Percentiles rank a stretch among this genome's conserved stretches.
These are phyloP conservation scores for Scaptomyza graminum DNA, from an alignment of 1,140 invertebrate genomes.

Conservation along the genomic window DNA sequence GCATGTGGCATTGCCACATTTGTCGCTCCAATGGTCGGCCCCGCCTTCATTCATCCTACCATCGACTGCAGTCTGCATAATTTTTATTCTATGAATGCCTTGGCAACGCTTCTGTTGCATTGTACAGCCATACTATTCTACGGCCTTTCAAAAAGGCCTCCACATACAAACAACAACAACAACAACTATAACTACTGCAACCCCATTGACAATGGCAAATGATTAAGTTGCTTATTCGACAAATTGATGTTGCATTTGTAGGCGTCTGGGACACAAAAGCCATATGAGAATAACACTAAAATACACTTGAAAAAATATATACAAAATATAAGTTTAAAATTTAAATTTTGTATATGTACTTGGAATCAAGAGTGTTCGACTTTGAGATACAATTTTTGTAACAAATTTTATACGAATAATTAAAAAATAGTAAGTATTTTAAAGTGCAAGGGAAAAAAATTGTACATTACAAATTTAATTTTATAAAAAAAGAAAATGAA, in stretches of 20 bases:
- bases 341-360: too few species aligned
- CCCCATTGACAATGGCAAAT: slow-evolving; percentile 73
- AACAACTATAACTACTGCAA: slow-evolving; percentile 4
- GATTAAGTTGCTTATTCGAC: slow-evolving; percentile 81
- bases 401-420: too few species aligned
- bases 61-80: slow-evolving; percentile 70
- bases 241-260: slow-evolving; percentile 69
- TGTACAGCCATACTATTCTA: slow-evolving; percentile 12
- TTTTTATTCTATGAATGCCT: slow-evolving; percentile 68
- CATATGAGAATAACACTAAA: not conserved
- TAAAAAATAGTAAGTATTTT: too few species aligned
- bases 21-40: slow-evolving; percentile 64
- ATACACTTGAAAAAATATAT: not conserved
- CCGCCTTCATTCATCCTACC: slow-evolving; percentile 1
- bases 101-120: slow-evolving; percentile 59
- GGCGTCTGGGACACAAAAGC: slow-evolving; percentile 16
- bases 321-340: too few species aligned
- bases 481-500: not conserved
- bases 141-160: not conserved
- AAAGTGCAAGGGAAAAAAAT: too few species aligned
- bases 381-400: too few species aligned
- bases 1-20: slow-evolving; percentile 79
- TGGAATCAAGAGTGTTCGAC: too few species aligned
- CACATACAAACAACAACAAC: not conserved
- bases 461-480: too few species aligned